Conservation (phyloP, 2,888 invertebrate genomes). For the Cheilosia variabilis region DNA sequence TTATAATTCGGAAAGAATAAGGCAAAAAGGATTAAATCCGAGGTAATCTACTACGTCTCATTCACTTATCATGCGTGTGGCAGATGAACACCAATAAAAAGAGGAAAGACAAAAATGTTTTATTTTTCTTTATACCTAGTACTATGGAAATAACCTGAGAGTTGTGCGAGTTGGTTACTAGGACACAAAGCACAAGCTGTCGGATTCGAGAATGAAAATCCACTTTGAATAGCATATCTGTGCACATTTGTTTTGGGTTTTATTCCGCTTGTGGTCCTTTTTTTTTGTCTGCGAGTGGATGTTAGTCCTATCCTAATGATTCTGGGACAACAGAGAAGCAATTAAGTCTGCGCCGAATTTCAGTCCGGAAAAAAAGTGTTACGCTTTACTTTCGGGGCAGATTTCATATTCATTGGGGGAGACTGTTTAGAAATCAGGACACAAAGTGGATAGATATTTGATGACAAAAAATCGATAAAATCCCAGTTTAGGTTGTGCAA, state of each 20-base stretch:
- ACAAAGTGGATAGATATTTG: slow-evolving; percentile 56
- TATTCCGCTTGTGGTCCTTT: slow-evolving; percentile 14
- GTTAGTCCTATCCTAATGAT: slow-evolving; percentile 55
- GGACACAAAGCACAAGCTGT: slow-evolving; percentile 66
- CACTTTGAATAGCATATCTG: slow-evolving; percentile 18
- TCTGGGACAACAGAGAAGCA: slow-evolving; percentile 61
- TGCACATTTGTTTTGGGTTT: slow-evolving; percentile 64
- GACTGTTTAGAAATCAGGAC: slow-evolving; percentile 28
- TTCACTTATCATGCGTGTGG: slow-evolving; percentile 69
- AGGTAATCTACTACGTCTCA: slow-evolving; percentile 69
- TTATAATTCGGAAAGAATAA: slow-evolving; percentile 68
- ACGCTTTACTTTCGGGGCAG: slow-evolving; percentile 41
- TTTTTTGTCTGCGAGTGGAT: neutral
- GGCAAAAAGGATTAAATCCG: slow-evolving; percentile 74
- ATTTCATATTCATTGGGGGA: slow-evolving; percentile 64
- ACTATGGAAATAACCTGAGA: slow-evolving; percentile 10
- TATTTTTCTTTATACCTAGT: neutral
- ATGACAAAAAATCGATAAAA: slow-evolving; percentile 56
- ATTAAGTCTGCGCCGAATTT: slow-evolving; percentile 54
- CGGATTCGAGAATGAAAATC: slow-evolving; percentile 37
- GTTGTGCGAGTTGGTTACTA: slow-evolving; percentile 61
- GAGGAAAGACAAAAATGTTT: slow-evolving; percentile 1
- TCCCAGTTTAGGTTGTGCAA: slow-evolving; percentile 46
- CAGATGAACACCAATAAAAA: slow-evolving; percentile 54
- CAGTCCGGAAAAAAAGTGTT: slow-evolving; percentile 11